phyloP scores from a whole-genome alignment of 1,140 invertebrate genomes.

The Halyomorpha halys region DNA sequence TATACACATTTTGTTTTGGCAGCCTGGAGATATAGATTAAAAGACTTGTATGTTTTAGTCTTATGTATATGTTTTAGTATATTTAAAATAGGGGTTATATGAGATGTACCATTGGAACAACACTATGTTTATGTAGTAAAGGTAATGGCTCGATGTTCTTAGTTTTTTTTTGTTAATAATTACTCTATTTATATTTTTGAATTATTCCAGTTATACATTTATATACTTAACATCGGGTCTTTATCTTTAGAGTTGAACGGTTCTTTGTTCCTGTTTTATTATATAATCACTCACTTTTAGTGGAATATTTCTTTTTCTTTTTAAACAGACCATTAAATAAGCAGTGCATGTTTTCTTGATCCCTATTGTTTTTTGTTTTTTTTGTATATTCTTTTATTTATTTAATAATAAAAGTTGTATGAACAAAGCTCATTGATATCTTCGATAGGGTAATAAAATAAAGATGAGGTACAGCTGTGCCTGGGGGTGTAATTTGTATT shows the following conservation, averaged over 20 bases:
- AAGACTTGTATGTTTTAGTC: background rate
- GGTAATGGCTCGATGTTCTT: background rate
- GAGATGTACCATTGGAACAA: no score
- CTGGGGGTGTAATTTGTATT: background rate
- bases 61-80: conserved; percentile 5
- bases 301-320: background rate
- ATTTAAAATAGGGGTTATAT: background rate
- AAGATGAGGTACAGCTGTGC: background rate
- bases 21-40: no score
- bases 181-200: background rate
- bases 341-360: background rate
- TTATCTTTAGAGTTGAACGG: conserved; percentile 10
- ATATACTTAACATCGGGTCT: background rate
- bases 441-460: background rate
- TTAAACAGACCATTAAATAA: background rate
- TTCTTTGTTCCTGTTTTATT: conserved; percentile 14
- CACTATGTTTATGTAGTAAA: background rate
- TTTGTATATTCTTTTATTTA: no score
- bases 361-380: no score
- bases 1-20: no score
- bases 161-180: background rate
- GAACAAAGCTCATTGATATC: background rate
- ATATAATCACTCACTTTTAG: background rate
- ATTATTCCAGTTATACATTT: background rate
- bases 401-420: no score